Evolutionary conservation across 2,888 invertebrate species (phyloP).

Genomic region (Liopterus haemorrhoidalis): DNA sequence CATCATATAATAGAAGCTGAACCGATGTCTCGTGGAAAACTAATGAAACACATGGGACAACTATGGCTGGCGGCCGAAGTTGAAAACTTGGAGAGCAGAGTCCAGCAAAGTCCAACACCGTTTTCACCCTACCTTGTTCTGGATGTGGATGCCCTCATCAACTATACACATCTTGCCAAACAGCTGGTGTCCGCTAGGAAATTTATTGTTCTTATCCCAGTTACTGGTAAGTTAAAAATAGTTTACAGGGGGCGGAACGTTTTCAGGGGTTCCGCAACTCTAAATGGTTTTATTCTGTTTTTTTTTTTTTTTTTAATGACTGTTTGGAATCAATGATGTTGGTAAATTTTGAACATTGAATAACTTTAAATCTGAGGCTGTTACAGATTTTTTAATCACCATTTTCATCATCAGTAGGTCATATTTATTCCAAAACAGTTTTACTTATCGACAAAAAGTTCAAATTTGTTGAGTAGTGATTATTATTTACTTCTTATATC

Average conservation of each 20-base stretch:
- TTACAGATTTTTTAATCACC: too few species aligned
- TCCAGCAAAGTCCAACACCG: slow-evolving; percentile 51
- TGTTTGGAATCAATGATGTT: too few species aligned
- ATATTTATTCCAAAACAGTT: too few species aligned
- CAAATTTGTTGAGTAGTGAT: too few species aligned
- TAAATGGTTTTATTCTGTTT: not conserved
- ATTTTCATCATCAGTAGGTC: too few species aligned
- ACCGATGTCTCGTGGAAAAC: slow-evolving; percentile 37
- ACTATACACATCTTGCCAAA: slow-evolving; percentile 71
- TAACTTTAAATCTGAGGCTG: too few species aligned
- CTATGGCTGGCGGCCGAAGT: slow-evolving; percentile 87
- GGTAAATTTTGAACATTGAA: too few species aligned
- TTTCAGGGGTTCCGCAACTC: too few species aligned
- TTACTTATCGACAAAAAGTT: too few species aligned
- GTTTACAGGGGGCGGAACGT: too few species aligned
- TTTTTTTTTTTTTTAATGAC: not conserved
- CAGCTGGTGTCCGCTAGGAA: slow-evolving; percentile 75
- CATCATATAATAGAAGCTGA: slow-evolving; percentile 25
- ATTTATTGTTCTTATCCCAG: slow-evolving; percentile 83
- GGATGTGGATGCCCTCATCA: slow-evolving; percentile 74
- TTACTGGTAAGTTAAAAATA: slow-evolving; percentile 61
- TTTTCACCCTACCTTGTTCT: slow-evolving; percentile 84
- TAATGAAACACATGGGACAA: slow-evolving; percentile 81
- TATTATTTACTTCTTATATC: too few species aligned
- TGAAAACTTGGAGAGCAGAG: slow-evolving; percentile 71